Evolutionary conservation across 2,797 vertebrate genomes (phyloP).

Genomic region (Scolopax bukidnonensis): DNA sequence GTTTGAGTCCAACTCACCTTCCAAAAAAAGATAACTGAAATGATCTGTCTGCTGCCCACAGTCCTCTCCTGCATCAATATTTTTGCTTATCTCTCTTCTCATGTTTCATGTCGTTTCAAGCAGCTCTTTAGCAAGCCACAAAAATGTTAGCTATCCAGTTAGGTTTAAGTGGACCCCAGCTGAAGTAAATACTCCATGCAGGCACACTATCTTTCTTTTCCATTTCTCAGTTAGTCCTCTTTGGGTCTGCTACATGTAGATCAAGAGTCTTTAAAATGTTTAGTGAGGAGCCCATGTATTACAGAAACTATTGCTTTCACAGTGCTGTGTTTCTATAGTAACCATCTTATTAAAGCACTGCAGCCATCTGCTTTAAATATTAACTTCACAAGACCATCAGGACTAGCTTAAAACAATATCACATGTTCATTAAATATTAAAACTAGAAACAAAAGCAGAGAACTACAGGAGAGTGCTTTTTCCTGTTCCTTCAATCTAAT

Average conservation of each 20-base stretch:
- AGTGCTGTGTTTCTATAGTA: conserved; percentile 82
- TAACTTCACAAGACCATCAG: conserved; percentile 79
- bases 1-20: background rate
- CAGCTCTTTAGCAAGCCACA: conserved; percentile 53
- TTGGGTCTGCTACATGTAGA: conserved; percentile 68
- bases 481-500: background rate
- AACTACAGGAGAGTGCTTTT: conserved; percentile 20
- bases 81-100: conserved; percentile 57
- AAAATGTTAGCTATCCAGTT: conserved; percentile 61
- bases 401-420: conserved; percentile 73
- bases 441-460: conserved; percentile 76
- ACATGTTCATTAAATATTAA: conserved; percentile 83
- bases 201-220: conserved; percentile 8
- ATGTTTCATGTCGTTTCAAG: conserved; percentile 46
- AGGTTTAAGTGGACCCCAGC: background rate
- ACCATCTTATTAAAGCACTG: conserved; percentile 84
- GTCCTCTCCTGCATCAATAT: conserved; percentile 20
- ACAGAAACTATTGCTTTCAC: conserved; percentile 86
- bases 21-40: conserved; percentile 37
- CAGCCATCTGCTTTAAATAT: conserved; percentile 91
- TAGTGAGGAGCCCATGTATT: conserved; percentile 77
- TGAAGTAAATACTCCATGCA: conserved; percentile 40
- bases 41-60: conserved; percentile 10
- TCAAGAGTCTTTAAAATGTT: conserved; percentile 82
- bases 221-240: conserved; percentile 12